A percentile compares a stretch with the other conserved stretches of the same genome.
phyloP scores from a whole-genome alignment of 2,888 invertebrate genomes.

The Luperina testacea region DNA sequence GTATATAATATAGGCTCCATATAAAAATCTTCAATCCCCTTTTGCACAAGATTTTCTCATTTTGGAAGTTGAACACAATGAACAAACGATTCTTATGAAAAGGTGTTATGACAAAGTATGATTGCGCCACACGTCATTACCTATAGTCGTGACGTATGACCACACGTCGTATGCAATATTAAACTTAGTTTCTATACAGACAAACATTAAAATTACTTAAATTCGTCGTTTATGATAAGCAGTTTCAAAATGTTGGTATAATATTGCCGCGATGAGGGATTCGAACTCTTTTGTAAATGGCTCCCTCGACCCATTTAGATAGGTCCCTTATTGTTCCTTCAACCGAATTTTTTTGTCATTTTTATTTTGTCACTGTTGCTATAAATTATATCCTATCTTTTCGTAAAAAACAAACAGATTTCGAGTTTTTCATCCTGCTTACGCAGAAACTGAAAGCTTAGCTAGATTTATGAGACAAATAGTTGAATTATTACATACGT shows the following conservation, averaged over 20 bases:
- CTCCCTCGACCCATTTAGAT: not conserved
- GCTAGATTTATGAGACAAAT: slow-evolving; percentile 49
- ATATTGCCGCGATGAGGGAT: not conserved
- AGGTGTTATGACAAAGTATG: not conserved
- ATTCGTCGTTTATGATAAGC: not conserved
- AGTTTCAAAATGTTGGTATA: not conserved
- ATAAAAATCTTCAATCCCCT: too few relatives aligned
- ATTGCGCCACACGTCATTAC: not conserved
- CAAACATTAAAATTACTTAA: not conserved
- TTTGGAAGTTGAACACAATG: too few relatives aligned
- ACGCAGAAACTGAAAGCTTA: slow-evolving; percentile 17
- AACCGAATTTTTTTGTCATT: not conserved
- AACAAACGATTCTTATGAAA: not conserved
- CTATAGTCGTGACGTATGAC: too few relatives aligned
- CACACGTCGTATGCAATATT: not conserved
- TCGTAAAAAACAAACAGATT: slow-evolving; percentile 6
- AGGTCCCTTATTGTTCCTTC: too few relatives aligned
- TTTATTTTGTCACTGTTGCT: too few relatives aligned
- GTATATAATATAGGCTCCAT: too few relatives aligned
- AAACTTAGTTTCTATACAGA: not conserved
- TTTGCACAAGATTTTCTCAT: too few relatives aligned
- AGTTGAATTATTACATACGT: slow-evolving; percentile 43
- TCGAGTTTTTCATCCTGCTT: not conserved
- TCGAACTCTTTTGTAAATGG: not conserved
- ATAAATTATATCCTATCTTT: slow-evolving; percentile 6